Evolutionary conservation across 2,113 vertebrate genomes (phyloP).

Genomic region (Neotragus moschatus): DNA sequence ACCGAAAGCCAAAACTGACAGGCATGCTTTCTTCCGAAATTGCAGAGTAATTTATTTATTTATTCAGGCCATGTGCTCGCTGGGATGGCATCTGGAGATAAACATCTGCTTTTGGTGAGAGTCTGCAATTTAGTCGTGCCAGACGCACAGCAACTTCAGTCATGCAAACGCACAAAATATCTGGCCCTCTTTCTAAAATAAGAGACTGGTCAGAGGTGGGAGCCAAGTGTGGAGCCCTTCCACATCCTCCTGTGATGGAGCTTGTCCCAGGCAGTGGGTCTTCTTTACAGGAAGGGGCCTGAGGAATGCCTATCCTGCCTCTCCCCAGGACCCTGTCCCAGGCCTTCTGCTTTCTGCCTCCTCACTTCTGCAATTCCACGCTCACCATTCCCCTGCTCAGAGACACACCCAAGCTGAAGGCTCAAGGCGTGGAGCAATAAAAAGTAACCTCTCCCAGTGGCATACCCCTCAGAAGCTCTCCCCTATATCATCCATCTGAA

Average conservation of each 20-base stretch:
- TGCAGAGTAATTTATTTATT: constrained; percentile 32
- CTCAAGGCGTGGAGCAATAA: neutral
- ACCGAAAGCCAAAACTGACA: neutral
- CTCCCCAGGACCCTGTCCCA: neutral
- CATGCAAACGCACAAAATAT: neutral
- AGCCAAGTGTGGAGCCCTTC: neutral
- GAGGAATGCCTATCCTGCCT: neutral
- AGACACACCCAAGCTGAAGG: neutral
- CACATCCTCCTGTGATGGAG: neutral
- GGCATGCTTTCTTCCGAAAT: constrained; percentile 31
- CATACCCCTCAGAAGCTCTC: neutral
- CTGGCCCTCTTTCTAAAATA: neutral
- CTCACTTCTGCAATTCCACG: neutral
- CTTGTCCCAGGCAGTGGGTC: neutral
- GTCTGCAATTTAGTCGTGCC: neutral
- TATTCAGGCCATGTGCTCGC: neutral
- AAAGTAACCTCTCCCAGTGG: neutral
- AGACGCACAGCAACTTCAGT: neutral
- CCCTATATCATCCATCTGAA: neutral
- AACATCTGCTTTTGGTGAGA: constrained; percentile 53
- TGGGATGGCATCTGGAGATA: constrained; percentile 25
- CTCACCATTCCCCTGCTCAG: neutral
- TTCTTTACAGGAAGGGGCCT: neutral
- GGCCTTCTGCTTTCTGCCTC: neutral
- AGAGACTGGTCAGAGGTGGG: neutral